Evolutionary conservation across 2,888 invertebrate genomes (phyloP).

Genomic region (Lycia hirtaria): DNA sequence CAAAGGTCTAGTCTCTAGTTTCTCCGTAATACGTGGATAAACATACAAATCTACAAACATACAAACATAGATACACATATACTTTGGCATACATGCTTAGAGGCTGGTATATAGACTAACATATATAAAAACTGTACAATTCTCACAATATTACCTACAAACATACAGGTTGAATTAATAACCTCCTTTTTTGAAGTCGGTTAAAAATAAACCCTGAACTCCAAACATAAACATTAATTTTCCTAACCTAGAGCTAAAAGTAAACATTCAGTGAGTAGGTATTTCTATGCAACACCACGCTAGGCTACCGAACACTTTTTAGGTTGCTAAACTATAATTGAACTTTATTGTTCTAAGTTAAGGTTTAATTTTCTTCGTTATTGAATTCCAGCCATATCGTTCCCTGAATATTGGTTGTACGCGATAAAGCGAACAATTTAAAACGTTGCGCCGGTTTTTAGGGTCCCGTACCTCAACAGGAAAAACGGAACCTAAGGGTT

Average conservation of each 20-base stretch:
- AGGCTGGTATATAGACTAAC: too few species aligned
- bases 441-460: background rate
- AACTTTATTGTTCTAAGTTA: background rate
- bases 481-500: background rate
- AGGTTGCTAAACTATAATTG: background rate
- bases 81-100: too few species aligned
- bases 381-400: conserved; percentile 13
- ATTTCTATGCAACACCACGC: conserved; percentile 6
- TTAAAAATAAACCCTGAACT: background rate
- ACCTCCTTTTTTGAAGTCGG: too few species aligned
- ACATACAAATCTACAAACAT: too few species aligned
- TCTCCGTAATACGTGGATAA: too few species aligned
- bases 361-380: background rate
- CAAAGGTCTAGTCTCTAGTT: too few species aligned
- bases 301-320: background rate
- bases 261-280: conserved; percentile 10
- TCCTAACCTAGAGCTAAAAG: conserved; percentile 2
- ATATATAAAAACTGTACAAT: too few species aligned
- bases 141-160: too few species aligned
- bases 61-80: too few species aligned
- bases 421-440: conserved; percentile 4
- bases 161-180: too few species aligned
- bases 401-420: conserved; percentile 12
- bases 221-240: background rate
- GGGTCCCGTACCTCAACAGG: background rate